phyloP scores from a whole-genome alignment of 2,888 invertebrate genomes.

The Parnassius mnemosyne region DNA sequence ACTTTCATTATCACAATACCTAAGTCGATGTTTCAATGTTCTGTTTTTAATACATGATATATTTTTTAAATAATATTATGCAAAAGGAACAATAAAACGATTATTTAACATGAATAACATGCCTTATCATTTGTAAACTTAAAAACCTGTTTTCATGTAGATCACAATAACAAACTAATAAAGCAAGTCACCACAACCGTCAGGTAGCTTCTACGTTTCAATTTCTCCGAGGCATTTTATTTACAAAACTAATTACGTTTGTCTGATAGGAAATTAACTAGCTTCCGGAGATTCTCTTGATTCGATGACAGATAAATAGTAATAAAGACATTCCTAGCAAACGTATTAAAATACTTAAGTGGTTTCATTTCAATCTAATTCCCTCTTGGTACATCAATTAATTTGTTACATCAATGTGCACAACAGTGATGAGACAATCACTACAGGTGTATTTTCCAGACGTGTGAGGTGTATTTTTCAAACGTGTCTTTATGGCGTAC shows the following conservation, averaged over 20 bases:
- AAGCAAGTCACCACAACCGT: conserved; percentile 71
- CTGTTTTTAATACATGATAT: too few species aligned
- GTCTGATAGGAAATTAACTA: conserved; percentile 75
- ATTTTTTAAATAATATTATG: too few species aligned
- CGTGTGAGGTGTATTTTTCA: too few species aligned
- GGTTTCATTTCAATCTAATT: conserved; percentile 60
- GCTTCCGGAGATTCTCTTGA: conserved; percentile 68
- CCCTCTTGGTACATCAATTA: conserved; percentile 30
- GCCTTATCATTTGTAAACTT: too few species aligned
- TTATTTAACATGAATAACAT: too few species aligned
- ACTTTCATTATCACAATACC: too few species aligned
- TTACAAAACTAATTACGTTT: conserved; percentile 81
- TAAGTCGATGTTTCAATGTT: too few species aligned
- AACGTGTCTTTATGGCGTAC: too few species aligned
- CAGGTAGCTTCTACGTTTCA: conserved; percentile 77
- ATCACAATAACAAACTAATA: conserved; percentile 45
- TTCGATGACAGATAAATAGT: conserved; percentile 65
- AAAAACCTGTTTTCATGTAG: conserved; percentile 12
- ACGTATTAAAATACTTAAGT: conserved; percentile 64
- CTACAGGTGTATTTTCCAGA: too few species aligned
- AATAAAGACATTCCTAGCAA: conserved; percentile 75
- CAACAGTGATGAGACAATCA: too few species aligned
- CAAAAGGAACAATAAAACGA: too few species aligned
- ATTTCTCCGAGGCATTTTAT: conserved; percentile 78
- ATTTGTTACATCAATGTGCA: too few species aligned